Evolutionary conservation across 1,140 invertebrate genomes (phyloP), one percentile per base, ranked within the genome.

Genomic region (Camponotus vicinus): DNA sequence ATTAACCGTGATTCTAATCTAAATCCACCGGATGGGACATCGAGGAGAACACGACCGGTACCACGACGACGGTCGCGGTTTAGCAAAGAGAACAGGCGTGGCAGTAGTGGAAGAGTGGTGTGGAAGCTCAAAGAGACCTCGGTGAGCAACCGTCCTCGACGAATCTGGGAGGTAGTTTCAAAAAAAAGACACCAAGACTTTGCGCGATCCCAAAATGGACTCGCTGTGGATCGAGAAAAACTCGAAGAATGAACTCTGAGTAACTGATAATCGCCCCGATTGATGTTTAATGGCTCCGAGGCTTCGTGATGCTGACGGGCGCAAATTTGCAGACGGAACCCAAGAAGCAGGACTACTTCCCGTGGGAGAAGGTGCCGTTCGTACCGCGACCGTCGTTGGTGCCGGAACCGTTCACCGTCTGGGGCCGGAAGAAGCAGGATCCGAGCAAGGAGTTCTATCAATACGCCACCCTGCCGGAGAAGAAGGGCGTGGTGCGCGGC

Each of bases 301-400:
- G 27, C 76, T 7, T 45, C 34, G 55, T 63, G 32, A 83, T 77
- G 32, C 13, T 61, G 32, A 55, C 45, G 78, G 52, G 49, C 69
- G 15, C 69, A 32, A 83, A 83, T 55, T 83, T 83, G 69, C 79
- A 83, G 79, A 80, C 42, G 63, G 77, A 80, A 27, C 2, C 45
- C 9, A 70, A 55, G 34, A 97, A 96, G 96, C 96, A 96, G 90
- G 96, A 95, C 86, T 91, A 96, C 93, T 97, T 98, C 89, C 97
- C 97, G 89, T 98, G 97, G 97, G 97, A 98, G 94, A 97, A 97
- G 96, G 97, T 97, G 92, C 97, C 98, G 88, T 97, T 96, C 93
- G 97, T 98, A 89, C 97, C 98, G 86, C 96, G 98, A 86, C 97
- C 98, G 86, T 97, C 97, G 90, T 96, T 98, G 92, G 97, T 98